These are phyloP conservation scores for Drosophila paranaensis DNA, from an alignment of 2,888 invertebrate genomes.

Conservation along the genomic window DNA sequence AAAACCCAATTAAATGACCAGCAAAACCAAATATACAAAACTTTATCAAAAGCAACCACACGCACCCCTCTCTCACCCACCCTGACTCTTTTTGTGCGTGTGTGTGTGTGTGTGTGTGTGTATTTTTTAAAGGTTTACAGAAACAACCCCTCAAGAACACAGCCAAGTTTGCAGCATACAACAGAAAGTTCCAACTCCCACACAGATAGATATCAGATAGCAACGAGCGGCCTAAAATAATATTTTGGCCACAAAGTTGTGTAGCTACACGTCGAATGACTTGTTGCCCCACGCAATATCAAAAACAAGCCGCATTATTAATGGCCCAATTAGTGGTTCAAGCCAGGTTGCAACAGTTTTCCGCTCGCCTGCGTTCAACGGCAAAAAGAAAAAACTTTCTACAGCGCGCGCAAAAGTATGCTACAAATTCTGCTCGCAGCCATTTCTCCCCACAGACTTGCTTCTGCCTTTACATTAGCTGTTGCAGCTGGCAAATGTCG, in stretches of 20 bases:
- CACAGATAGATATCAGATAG: slow-evolving; percentile 15
- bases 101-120: too few species aligned
- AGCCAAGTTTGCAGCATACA: slow-evolving; percentile 11
- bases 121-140: slow-evolving; percentile 30
- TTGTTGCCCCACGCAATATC: slow-evolving; percentile 58
- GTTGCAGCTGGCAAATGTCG: slow-evolving; percentile 36
- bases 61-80: not conserved
- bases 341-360: slow-evolving; percentile 35
- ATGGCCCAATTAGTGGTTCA: slow-evolving; percentile 69
- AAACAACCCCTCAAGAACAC: slow-evolving; percentile 16
- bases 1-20: slow-evolving; percentile 59
- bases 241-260: slow-evolving; percentile 38
- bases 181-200: slow-evolving; percentile 21
- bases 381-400: slow-evolving; percentile 10
- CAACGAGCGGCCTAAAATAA: slow-evolving; percentile 33
- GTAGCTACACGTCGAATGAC: slow-evolving; percentile 43
- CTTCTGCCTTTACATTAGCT: slow-evolving; percentile 5
- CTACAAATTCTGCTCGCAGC: slow-evolving; percentile 38
- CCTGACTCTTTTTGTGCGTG: not conserved
- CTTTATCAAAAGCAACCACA: slow-evolving; percentile 39
- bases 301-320: slow-evolving; percentile 57
- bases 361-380: slow-evolving; percentile 13
- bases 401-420: slow-evolving; percentile 42
- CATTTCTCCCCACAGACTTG: slow-evolving; percentile 14
- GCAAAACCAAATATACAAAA: slow-evolving; percentile 44